phyloP scores from a whole-genome alignment of 2,113 vertebrate genomes.

The Struthio camelus region DNA sequence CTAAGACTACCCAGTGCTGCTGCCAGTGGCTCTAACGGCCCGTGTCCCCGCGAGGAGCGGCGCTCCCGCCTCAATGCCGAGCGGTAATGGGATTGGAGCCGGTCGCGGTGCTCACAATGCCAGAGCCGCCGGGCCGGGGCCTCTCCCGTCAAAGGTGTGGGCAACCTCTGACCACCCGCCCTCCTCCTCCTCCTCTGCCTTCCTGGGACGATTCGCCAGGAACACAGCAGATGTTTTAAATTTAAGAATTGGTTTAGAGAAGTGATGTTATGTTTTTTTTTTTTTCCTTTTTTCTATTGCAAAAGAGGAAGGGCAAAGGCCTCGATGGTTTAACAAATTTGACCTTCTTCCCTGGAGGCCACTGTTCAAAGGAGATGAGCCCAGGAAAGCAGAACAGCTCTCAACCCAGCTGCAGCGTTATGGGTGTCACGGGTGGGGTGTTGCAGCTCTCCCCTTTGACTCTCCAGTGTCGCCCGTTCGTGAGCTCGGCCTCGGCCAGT shows the following conservation, averaged over 20 bases:
- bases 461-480: not conserved
- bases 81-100: not conserved
- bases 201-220: not conserved
- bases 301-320: not conserved
- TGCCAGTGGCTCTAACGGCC: not conserved
- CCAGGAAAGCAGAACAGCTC: not conserved
- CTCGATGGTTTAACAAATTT: not conserved
- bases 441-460: not conserved
- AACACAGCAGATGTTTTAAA: not conserved
- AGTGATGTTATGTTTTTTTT: not conserved
- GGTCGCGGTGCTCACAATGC: not conserved
- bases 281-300: not conserved
- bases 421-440: not conserved
- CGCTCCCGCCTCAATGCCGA: not conserved
- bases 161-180: not conserved
- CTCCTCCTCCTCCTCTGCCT: not conserved
- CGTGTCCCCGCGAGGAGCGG: not conserved
- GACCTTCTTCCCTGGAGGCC: not conserved
- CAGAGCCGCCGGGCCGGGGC: not conserved
- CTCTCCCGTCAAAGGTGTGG: not conserved
- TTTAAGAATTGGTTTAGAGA: not conserved
- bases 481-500: not conserved
- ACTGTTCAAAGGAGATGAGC: not conserved
- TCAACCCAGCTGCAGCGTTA: not conserved
- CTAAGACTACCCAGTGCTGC: not conserved